phyloP scores from a whole-genome alignment of 2,888 invertebrate species.

The Apamea sordens region DNA sequence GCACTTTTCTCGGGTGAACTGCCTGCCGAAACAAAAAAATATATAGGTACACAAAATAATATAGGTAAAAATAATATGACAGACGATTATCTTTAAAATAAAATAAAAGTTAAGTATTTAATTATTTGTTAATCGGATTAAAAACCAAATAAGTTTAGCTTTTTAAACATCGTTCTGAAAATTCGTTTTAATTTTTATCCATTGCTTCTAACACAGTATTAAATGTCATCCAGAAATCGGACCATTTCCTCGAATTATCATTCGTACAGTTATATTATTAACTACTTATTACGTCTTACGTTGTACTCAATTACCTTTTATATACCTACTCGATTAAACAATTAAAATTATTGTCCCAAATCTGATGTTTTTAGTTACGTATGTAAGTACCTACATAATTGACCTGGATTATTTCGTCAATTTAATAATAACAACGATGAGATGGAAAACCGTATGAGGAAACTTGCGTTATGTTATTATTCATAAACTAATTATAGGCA shows the following conservation, averaged over 20 bases:
- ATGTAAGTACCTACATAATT: background rate
- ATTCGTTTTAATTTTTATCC: background rate
- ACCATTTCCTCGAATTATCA: background rate
- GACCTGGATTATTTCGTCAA: conserved; percentile 6
- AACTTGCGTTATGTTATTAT: background rate
- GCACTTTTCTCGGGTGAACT: no score
- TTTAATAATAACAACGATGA: conserved; percentile 2
- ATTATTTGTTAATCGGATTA: background rate
- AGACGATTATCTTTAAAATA: no score
- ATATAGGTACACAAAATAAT: no score
- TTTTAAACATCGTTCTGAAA: background rate
- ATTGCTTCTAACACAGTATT: background rate
- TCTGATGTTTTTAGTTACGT: background rate
- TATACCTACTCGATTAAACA: background rate
- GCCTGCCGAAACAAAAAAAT: no score
- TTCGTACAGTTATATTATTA: background rate
- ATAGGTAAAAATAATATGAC: no score
- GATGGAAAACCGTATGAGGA: conserved; percentile 14
- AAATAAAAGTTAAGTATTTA: background rate
- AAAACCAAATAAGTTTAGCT: no score
- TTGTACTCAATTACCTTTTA: background rate
- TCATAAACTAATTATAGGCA: background rate
- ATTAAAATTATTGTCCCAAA: conserved; percentile 10
- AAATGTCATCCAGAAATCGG: background rate
- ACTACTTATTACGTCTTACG: background rate